Base-by-base conservation (phyloP, 1,140 invertebrate species). In the Globodera ellingtonae region DNA sequence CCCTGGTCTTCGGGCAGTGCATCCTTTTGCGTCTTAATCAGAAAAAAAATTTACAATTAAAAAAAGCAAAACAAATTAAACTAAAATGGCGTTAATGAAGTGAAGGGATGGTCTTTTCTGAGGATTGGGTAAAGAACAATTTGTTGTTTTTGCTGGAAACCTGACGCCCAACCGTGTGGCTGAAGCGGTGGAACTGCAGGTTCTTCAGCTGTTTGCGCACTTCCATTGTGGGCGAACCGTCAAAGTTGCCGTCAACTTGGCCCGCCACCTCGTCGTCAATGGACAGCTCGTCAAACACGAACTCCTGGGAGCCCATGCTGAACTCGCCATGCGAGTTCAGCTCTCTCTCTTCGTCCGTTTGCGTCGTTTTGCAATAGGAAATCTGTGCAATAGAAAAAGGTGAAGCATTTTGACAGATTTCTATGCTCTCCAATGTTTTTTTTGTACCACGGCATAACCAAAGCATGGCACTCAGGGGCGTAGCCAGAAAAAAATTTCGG, bases 261-360 rank as follows among this genome's bases (percentile, higher is more conserved):
- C 13, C 59, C 18, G 13, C 52, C 46, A 15, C 48, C 13, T 47
- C 71, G 3, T 81, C 80, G 62, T 81, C 80, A 18, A 79, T 18
- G 13, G 80, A 81, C 10, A 81, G 15, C 70, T 81, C 81, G 50
- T 82, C 81, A 35, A 83, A 82, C 44, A 24, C 81, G 35, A 82
- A 75, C 50, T 82, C 81, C 56, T 83, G 81, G 35, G 81, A 82
- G n/a, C 81, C 81, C 81, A 82, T 83, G 67, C 81, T 82, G 48
- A 83, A 83, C 66, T 82, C 81, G 18, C 81, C 81, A 35, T n/a
- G 47, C 66, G 69, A 81, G 52, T 75, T 44, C 21, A 35, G 52
- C 24, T 84, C 81, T 35, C 52, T 21, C 47, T 81, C 81, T 24
- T 82, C 81, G 62, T 82, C 81, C 24, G 81, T 82, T 69, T 82